These are phyloP conservation scores for Podarcis raffonei DNA, from an alignment of 2,113 vertebrate species.

Conservation along the genomic window DNA sequence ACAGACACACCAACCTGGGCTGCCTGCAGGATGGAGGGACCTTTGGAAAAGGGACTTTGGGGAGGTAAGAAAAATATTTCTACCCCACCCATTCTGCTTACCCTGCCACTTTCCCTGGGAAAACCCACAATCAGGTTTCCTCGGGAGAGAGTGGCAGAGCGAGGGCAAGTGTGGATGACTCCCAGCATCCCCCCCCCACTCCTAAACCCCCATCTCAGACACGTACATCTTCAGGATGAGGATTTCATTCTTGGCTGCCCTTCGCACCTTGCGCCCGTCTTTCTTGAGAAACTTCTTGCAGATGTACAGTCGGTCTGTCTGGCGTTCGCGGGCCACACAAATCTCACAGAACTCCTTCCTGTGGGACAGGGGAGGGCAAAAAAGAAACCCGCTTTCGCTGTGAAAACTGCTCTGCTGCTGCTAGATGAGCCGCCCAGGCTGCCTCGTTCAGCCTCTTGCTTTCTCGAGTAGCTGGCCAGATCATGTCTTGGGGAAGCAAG, in stretches of 20 bases:
- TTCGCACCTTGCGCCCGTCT: constrained; percentile 85
- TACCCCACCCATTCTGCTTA: background rate
- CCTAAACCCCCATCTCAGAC: too few species aligned
- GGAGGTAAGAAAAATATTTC: background rate
- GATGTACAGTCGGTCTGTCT: constrained; percentile 83
- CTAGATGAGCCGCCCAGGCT: background rate
- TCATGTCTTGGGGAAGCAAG: background rate
- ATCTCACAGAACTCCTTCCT: constrained; percentile 90
- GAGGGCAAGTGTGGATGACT: too few species aligned
- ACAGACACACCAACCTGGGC: too few species aligned
- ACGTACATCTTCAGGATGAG: constrained; percentile 87
- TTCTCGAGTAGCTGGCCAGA: background rate
- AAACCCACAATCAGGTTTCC: too few species aligned
- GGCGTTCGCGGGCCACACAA: constrained; percentile 83
- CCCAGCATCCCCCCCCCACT: background rate
- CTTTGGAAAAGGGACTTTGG: background rate
- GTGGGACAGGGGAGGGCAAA: background rate
- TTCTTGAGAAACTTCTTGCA: constrained; percentile 90
- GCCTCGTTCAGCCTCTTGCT: background rate
- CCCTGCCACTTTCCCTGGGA: background rate
- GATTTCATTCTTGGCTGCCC: constrained; percentile 88
- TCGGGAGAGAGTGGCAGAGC: too few species aligned
- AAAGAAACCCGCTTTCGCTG: background rate
- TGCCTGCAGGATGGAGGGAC: background rate
- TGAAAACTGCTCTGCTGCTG: too few species aligned